Percentiles rank a stretch among this genome's conserved stretches.
Evolutionary conservation across 2,888 invertebrate genomes (phyloP).

Genomic region (Eudemis profundana): DNA sequence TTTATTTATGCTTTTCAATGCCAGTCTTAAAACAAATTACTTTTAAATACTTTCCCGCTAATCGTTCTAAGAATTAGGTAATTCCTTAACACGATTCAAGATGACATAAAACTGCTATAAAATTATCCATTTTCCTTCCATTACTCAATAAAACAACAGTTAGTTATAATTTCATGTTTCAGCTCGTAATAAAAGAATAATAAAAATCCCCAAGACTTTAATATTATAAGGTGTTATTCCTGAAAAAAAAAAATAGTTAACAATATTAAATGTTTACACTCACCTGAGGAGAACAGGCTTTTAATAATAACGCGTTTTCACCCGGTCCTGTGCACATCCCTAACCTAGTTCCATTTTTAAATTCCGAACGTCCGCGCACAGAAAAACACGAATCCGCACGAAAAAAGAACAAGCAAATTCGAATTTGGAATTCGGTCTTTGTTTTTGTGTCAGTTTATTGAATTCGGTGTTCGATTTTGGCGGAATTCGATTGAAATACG

Average conservation of each 20-base stretch:
- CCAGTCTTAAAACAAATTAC: no score
- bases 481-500: constrained; percentile 43
- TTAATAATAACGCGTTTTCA: constrained; percentile 61
- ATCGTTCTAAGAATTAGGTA: neutral
- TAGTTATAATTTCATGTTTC: constrained; percentile 14
- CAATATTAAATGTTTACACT: constrained; percentile 51
- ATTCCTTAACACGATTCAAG: neutral
- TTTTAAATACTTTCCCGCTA: neutral
- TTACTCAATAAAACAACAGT: constrained; percentile 9
- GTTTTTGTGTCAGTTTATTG: constrained; percentile 55
- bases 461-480: constrained; percentile 51
- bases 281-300: constrained; percentile 53
- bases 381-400: constrained; percentile 44
- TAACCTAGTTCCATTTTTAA: constrained; percentile 59
- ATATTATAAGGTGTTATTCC: constrained; percentile 27
- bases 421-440: constrained; percentile 47
- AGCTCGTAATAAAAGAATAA: constrained; percentile 26
- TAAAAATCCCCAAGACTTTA: constrained; percentile 14
- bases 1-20: no score
- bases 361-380: constrained; percentile 46
- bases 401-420: constrained; percentile 42
- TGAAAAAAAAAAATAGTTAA: constrained; percentile 52
- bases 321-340: constrained; percentile 58
- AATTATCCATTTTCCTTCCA: neutral
- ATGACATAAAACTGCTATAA: constrained; percentile 14